Conservation (phyloP, 2,888 invertebrate species). For the Elegia similella region DNA sequence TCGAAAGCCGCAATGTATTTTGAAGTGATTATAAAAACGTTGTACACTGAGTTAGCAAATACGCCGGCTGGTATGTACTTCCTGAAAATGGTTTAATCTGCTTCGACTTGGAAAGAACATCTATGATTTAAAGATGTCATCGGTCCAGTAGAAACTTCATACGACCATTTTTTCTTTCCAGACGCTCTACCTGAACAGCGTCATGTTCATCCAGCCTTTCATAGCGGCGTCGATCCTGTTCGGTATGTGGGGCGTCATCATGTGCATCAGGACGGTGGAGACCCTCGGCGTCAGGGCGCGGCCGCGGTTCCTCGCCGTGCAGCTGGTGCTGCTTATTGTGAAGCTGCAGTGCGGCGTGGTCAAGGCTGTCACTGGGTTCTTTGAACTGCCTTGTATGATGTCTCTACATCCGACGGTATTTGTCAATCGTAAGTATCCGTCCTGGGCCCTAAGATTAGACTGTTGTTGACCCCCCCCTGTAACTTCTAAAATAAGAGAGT, state of each 20-base stretch:
- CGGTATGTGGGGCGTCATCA: conserved; percentile 86
- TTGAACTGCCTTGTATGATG: conserved; percentile 83
- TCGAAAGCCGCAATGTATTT: no score
- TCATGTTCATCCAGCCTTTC: conserved; percentile 84
- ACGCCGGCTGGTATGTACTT: no score
- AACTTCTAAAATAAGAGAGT: no score
- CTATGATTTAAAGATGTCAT: no score
- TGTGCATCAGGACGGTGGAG: conserved; percentile 77
- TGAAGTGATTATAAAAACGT: no score
- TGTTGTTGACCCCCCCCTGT: no score
- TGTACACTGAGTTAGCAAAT: no score
- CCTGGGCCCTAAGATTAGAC: no score
- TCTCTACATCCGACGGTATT: conserved; percentile 85
- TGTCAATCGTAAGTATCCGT: conserved; percentile 83
- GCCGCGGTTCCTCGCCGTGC: conserved; percentile 81
- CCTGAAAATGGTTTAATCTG: no score
- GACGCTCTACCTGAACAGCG: conserved; percentile 81
- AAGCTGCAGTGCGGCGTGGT: conserved; percentile 85
- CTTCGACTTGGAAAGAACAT: no score
- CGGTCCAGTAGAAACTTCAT: no score
- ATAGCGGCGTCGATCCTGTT: conserved; percentile 84
- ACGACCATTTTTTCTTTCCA: conserved; percentile 42
- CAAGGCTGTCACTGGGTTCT: conserved; percentile 78
- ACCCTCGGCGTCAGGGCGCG: conserved; percentile 68
- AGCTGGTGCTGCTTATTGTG: conserved; percentile 84